Percentiles rank a stretch among this genome's conserved stretches.
Evolutionary conservation across 2,113 vertebrate genomes (phyloP).

Genomic region (Chloroceryle aenea): DNA sequence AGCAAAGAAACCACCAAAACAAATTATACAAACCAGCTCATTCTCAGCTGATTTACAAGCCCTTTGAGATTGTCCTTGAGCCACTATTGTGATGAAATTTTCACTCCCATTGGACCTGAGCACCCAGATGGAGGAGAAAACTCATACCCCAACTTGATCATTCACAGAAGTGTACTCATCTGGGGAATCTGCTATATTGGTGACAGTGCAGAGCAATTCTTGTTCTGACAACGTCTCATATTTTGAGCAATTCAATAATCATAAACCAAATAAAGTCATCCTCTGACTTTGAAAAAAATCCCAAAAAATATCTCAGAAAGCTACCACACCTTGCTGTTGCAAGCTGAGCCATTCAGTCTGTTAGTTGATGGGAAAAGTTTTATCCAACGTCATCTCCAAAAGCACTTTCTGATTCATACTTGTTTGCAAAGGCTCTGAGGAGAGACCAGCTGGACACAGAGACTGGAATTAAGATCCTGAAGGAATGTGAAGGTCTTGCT

Average conservation of each 20-base stretch:
- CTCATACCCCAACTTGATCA: not conserved
- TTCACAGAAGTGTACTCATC: not conserved
- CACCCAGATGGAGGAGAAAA: not conserved
- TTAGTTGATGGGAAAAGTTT: not conserved
- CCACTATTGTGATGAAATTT: not conserved
- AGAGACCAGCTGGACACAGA: not conserved
- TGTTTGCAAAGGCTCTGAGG: not conserved
- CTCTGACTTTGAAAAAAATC: not conserved
- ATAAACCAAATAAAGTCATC: not conserved
- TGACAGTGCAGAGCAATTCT: not conserved
- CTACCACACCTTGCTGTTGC: not conserved
- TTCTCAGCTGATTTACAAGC: not conserved
- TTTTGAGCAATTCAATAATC: not conserved
- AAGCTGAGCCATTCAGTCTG: not conserved
- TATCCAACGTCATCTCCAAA: not conserved
- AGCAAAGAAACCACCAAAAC: not conserved
- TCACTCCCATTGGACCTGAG: not conserved
- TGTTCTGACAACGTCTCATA: not conserved
- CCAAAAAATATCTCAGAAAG: not conserved
- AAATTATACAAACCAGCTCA: not conserved
- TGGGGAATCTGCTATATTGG: not conserved
- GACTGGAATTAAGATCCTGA: not conserved
- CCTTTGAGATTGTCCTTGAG: not conserved
- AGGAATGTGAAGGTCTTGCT: conserved; percentile 35
- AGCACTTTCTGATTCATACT: not conserved